These are phyloP conservation scores for Trachelus tabidus DNA, from an alignment of 2,888 invertebrate genomes.

Conservation along the genomic window DNA sequence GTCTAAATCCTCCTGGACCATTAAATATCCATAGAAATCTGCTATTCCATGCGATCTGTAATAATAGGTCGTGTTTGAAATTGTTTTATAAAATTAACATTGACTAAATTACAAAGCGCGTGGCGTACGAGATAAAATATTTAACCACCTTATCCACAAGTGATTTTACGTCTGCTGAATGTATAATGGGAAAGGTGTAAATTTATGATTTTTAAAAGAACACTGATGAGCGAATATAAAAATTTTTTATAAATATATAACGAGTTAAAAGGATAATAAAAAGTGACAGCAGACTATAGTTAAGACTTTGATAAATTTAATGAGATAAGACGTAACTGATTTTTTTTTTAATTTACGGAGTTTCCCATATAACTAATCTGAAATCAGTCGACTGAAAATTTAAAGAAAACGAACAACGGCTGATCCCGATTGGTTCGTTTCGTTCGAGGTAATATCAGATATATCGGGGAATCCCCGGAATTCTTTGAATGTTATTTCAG, in stretches of 20 bases:
- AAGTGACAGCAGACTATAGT: not conserved
- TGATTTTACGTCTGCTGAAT: too few species aligned
- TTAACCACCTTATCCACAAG: too few species aligned
- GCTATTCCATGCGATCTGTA: not conserved
- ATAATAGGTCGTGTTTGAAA: too few species aligned
- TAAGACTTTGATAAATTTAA: not conserved
- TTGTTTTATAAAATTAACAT: too few species aligned
- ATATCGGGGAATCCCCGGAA: not conserved
- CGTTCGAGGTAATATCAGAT: not conserved
- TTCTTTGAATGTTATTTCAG: not conserved
- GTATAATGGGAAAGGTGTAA: not conserved
- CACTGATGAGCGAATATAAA: not conserved
- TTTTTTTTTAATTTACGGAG: not conserved
- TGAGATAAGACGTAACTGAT: not conserved
- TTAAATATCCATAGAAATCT: not conserved
- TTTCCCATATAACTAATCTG: not conserved
- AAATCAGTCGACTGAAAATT: not conserved
- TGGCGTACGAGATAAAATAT: too few species aligned
- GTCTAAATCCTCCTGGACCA: not conserved
- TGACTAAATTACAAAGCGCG: too few species aligned
- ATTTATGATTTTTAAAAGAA: not conserved
- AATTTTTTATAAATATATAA: not conserved
- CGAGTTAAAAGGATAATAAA: not conserved
- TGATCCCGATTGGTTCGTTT: not conserved
- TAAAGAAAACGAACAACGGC: not conserved